Conservation (phyloP, 2,113 vertebrate species). For the Athene cunicularia region DNA sequence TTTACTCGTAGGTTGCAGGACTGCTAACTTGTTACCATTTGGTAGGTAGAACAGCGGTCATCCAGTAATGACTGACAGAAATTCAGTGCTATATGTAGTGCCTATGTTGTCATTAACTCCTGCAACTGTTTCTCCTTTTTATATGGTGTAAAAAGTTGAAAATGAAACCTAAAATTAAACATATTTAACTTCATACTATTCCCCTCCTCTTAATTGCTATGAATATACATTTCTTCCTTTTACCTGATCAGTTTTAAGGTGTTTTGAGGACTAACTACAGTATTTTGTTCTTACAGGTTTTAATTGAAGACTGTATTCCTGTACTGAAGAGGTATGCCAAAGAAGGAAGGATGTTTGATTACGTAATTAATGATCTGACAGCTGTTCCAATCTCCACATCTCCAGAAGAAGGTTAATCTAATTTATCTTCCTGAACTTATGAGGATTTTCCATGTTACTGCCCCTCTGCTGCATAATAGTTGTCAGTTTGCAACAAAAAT, state of each 20-base stretch:
- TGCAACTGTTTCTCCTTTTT: neutral
- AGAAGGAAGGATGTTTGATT: conserved; percentile 95
- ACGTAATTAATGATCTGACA: conserved; percentile 97
- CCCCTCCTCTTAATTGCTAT: neutral
- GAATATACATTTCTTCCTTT: neutral
- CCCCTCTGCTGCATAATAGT: neutral
- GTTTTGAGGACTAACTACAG: neutral
- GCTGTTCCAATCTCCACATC: conserved; percentile 95
- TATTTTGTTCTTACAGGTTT: conserved; percentile 76
- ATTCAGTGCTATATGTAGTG: neutral
- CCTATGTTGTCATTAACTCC: neutral
- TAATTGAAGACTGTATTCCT: conserved; percentile 96
- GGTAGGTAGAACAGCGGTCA: neutral
- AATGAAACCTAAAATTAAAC: neutral
- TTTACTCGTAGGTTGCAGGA: rapidly evolving
- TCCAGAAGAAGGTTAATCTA: conserved; percentile 91
- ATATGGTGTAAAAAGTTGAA: neutral
- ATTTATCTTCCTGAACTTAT: neutral
- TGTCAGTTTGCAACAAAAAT: neutral
- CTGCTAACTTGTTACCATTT: neutral
- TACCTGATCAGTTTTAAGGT: neutral
- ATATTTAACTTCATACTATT: neutral
- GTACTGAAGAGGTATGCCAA: conserved; percentile 94
- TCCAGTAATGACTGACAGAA: neutral
- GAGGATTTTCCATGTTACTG: neutral